A percentile compares a stretch with the other conserved stretches of the same genome.
Evolutionary conservation across 64 coral and sea anemone genomes (phyloP).

Genomic region (Montipora foliosa): DNA sequence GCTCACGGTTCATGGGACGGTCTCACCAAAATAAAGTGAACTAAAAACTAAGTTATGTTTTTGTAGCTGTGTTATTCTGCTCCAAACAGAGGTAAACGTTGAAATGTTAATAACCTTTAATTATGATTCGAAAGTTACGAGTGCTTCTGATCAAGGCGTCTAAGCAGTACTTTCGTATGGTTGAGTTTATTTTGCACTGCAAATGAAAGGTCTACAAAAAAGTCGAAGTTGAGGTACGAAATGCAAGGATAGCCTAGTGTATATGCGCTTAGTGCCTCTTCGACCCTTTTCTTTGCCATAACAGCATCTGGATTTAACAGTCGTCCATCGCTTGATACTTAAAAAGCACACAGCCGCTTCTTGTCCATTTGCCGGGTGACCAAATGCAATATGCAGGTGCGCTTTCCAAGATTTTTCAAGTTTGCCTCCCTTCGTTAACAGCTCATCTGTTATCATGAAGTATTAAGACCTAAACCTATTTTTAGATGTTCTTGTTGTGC

Average conservation of each 20-base stretch:
- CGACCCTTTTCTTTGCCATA: no score
- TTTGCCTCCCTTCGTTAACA: neutral
- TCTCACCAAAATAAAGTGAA: neutral
- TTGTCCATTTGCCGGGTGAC: constrained; percentile 31
- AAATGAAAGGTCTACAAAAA: neutral
- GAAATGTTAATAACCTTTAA: neutral
- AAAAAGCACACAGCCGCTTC: neutral
- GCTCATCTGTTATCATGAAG: neutral
- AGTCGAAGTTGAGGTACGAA: neutral
- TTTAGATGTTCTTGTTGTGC: no score
- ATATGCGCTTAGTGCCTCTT: neutral
- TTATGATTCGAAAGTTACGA: neutral
- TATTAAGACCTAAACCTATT: no score
- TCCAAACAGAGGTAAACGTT: neutral
- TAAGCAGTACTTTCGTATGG: neutral
- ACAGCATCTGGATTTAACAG: neutral
- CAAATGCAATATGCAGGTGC: constrained; percentile 4
- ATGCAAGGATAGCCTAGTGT: no score
- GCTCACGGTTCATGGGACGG: neutral
- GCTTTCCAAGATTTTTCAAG: neutral
- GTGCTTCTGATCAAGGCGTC: no score
- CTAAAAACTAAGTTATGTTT: neutral
- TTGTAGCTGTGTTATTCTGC: neutral
- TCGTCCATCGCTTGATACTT: neutral
- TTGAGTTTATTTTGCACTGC: neutral